Evolutionary conservation across 2,113 vertebrate genomes (phyloP).

Genomic region (Cebus imitator): DNA sequence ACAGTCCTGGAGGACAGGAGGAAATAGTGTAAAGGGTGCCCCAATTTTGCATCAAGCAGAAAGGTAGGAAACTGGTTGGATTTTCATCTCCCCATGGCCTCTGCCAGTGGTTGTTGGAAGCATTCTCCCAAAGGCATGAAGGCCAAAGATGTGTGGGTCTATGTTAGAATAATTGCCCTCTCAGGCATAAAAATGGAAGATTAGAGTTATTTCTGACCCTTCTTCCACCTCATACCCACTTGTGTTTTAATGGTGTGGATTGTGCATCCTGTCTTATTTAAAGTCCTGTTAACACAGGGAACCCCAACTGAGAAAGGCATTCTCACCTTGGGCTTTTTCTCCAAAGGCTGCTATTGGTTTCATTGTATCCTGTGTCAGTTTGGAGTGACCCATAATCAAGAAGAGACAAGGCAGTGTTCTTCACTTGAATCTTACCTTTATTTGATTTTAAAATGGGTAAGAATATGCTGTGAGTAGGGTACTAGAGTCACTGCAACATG

Average conservation of each 20-base stretch:
- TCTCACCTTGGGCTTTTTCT: background rate
- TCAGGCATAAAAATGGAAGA: background rate
- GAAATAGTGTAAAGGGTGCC: background rate
- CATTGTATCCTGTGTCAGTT: background rate
- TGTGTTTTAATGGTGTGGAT: background rate
- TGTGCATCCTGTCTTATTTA: background rate
- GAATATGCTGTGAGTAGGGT: background rate
- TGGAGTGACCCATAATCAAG: background rate
- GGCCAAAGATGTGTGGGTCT: too few relatives aligned
- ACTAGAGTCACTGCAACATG: background rate
- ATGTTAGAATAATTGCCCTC: background rate
- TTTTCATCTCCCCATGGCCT: background rate
- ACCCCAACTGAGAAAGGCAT: background rate
- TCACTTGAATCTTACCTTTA: background rate
- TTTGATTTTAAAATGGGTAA: background rate
- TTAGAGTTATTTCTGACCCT: background rate
- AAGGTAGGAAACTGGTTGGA: constrained; percentile 22
- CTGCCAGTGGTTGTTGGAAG: background rate
- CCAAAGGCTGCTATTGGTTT: background rate
- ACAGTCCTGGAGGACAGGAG: background rate
- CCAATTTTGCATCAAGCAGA: rapidly evolving
- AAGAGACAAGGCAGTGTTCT: background rate
- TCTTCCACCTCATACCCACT: background rate
- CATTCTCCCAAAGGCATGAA: background rate
- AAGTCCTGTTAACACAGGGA: background rate